Evolutionary conservation across 1,140 invertebrate genomes (phyloP), one percentile per base, ranked within the genome.

Genomic region (Radopholus similis): DNA sequence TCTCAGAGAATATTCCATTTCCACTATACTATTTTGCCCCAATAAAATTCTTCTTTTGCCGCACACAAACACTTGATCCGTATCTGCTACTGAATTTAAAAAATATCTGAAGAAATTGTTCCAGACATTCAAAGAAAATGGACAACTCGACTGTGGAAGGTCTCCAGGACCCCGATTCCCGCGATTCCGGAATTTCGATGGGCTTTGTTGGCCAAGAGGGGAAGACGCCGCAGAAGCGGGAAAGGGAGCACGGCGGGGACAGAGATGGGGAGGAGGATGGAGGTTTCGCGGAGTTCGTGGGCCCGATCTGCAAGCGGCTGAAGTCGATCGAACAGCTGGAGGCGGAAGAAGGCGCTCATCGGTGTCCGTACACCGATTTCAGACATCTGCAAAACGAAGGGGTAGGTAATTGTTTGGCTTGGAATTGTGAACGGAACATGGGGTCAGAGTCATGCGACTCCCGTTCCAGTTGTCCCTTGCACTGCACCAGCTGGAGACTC

Each of bases 151-250:
- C n/a, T n/a, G n/a, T n/a, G n/a, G n/a, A n/a, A n/a, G n/a, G n/a
- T n/a, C n/a, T n/a, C n/a, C n/a, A 62, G 47, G 59, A 62, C 30
- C 59, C 38, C 13, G 59, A 62, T 62, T 62, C 59, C 11, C 21
- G 59, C 11, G 59, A 62, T 42, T 62, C 59, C 9, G 59, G 59
- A 13, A 62, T 62, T 62, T 62, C 59, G 30, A 40, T 62, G 15
- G 42, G 37, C 8, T 42, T 32, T 40, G 35, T 32, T 37, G 37
- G 3, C 44, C 18, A 47, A n/a, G 44, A 47, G 18, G 44, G 26
- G n/a, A 23, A 47, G 1, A 23, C 2, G 4, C 6, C 0, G n/a
- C n/a, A 5, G 4, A 47, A 47, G 15, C n/a, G 26, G 44, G 26
- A 47, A n/a, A 1, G 6, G 6, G 44, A 47, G n/a, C 44, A 47